phyloP scores from a whole-genome alignment of 2,113 vertebrate species.

The Ailurus styani region DNA sequence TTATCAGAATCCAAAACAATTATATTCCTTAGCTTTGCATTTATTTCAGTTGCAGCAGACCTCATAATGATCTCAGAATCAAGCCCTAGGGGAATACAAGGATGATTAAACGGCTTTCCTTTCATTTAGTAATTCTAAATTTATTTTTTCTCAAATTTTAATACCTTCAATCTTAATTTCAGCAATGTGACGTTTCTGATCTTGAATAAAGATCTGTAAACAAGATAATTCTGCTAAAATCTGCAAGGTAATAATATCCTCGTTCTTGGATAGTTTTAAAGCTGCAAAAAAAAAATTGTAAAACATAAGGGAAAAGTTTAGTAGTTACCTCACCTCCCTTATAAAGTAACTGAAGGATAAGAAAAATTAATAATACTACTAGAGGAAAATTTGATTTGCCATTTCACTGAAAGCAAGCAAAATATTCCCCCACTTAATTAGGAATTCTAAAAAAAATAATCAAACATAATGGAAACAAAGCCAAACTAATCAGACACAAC shows the following conservation, averaged over 20 bases:
- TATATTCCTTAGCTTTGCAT: conserved; percentile 94
- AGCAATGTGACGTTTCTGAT: conserved; percentile 90
- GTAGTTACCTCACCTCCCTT: not conserved
- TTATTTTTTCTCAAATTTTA: conserved; percentile 20
- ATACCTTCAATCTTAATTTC: conserved; percentile 96
- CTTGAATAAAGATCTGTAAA: conserved; percentile 93
- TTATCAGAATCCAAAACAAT: conserved; percentile 91
- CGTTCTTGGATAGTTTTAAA: conserved; percentile 85
- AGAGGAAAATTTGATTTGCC: not conserved
- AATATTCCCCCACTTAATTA: not conserved
- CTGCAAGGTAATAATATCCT: conserved; percentile 90
- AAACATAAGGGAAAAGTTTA: conserved; percentile 20
- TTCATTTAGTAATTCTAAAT: conserved; percentile 1
- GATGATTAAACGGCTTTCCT: not conserved
- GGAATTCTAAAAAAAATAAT: not conserved
- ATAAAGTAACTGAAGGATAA: not conserved
- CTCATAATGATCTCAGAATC: conserved; percentile 92
- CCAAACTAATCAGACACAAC: not conserved
- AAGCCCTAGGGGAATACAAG: conserved; percentile 83
- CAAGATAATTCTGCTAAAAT: conserved; percentile 92
- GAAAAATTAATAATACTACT: not conserved
- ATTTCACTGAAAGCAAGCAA: not conserved
- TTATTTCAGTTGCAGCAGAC: conserved; percentile 87
- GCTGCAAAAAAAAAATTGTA: conserved; percentile 76
- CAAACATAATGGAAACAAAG: not conserved